Evolutionary conservation across 1,140 invertebrate species (phyloP).

Genomic region (Penaeus chinensis): DNA sequence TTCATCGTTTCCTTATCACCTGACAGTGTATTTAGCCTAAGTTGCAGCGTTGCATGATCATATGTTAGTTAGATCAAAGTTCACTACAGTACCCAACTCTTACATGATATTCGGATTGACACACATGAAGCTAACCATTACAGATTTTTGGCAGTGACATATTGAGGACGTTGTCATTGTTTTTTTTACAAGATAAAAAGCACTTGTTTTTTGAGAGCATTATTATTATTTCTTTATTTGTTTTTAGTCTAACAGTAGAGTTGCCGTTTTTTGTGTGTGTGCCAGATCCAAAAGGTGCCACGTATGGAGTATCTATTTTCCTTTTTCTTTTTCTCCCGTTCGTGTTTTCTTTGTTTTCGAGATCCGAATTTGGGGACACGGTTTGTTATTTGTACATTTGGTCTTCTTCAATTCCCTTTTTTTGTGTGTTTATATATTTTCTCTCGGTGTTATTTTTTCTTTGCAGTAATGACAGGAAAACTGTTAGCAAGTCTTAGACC

Average conservation of each 20-base stretch:
- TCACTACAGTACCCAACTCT: too few species aligned
- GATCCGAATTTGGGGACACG: too few species aligned
- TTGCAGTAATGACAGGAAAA: background rate
- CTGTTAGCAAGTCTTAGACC: too few species aligned
- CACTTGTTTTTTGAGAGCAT: too few species aligned
- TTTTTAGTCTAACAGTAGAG: background rate
- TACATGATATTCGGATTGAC: too few species aligned
- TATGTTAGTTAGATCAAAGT: too few species aligned
- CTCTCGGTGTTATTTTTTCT: background rate
- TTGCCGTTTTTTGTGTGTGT: conserved; percentile 25
- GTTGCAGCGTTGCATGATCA: too few species aligned
- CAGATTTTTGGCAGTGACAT: too few species aligned
- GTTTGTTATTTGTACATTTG: background rate
- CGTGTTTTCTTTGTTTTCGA: too few species aligned
- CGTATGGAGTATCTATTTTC: conserved; percentile 48
- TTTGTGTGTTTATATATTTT: background rate
- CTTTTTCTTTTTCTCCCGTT: background rate
- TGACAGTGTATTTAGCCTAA: background rate
- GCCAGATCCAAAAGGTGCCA: conserved; percentile 33
- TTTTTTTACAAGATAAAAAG: too few species aligned
- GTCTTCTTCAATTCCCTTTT: background rate
- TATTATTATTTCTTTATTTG: background rate
- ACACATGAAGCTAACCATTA: too few species aligned
- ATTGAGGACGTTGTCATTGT: too few species aligned
- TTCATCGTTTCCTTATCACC: background rate